Evolutionary conservation across 2,888 invertebrate genomes (phyloP).

Genomic region (Nebria salina): DNA sequence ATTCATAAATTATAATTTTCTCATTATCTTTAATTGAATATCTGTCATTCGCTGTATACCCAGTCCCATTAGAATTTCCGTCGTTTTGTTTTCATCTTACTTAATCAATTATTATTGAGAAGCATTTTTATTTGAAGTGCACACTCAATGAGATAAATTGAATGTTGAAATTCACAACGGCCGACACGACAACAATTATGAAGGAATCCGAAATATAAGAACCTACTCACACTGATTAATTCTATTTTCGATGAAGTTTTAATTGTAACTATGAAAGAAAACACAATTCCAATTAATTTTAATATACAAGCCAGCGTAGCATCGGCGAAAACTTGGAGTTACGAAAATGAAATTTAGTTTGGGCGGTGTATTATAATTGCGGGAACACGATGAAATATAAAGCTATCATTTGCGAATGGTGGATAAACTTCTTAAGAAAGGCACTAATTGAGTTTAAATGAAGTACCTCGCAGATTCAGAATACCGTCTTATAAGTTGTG

Average conservation of each 20-base stretch:
- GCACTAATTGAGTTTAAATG: conserved; percentile 17
- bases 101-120: too few relatives aligned
- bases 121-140: too few relatives aligned
- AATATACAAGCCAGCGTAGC: neutral
- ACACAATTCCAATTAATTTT: conserved; percentile 24
- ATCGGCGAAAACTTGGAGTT: neutral
- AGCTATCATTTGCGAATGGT: conserved; percentile 1
- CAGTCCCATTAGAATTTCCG: too few relatives aligned
- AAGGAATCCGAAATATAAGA: conserved; percentile 7
- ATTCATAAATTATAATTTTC: too few relatives aligned
- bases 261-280: conserved; percentile 21
- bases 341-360: conserved; percentile 9
- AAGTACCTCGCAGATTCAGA: neutral
- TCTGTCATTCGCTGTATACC: too few relatives aligned
- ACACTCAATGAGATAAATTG: too few relatives aligned
- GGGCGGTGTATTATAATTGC: conserved; percentile 11
- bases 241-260: conserved; percentile 32
- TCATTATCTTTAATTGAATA: too few relatives aligned
- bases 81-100: too few relatives aligned
- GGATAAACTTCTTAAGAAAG: conserved; percentile 13
- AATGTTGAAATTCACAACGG: too few relatives aligned
- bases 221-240: conserved; percentile 20
- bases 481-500: too few relatives aligned
- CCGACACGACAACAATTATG: neutral
- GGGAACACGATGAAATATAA: neutral